These are phyloP conservation scores for Gymnocephalus cernua DNA, from an alignment of 2,113 vertebrate genomes.

Conservation along the genomic window DNA sequence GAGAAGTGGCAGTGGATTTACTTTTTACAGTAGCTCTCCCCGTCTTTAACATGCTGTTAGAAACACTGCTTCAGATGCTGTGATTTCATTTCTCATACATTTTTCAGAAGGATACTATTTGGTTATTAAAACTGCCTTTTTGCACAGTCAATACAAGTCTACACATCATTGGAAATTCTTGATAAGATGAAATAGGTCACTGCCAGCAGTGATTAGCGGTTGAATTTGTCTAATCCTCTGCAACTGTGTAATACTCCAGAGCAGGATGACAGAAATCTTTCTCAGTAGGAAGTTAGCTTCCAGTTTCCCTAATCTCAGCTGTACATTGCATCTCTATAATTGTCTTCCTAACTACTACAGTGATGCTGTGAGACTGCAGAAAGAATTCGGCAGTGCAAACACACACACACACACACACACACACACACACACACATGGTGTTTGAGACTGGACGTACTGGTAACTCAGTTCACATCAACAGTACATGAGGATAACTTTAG, in stretches of 20 bases:
- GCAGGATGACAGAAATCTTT: conserved; percentile 4
- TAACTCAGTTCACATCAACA: no score
- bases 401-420: no score
- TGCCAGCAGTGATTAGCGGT: not conserved
- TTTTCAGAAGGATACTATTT: conserved; percentile 1
- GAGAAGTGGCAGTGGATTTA: no score
- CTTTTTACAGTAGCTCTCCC: not conserved
- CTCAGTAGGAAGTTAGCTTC: not conserved
- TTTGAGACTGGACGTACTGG: no score
- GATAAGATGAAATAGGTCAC: not conserved
- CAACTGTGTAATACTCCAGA: not conserved
- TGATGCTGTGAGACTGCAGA: not conserved
- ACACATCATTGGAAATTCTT: not conserved
- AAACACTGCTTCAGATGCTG: not conserved
- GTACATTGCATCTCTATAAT: conserved; percentile 3
- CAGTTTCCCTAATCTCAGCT: not conserved
- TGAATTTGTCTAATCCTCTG: not conserved
- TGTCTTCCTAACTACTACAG: not conserved
- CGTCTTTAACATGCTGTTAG: not conserved
- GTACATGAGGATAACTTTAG: no score
- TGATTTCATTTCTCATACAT: not conserved
- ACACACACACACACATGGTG: no score
- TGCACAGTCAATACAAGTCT: not conserved
- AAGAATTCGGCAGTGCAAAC: conserved; percentile 4
- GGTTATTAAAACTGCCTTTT: not conserved